Evolutionary conservation across 2,113 vertebrate genomes (phyloP).

Genomic region (Xenus cinereus): DNA sequence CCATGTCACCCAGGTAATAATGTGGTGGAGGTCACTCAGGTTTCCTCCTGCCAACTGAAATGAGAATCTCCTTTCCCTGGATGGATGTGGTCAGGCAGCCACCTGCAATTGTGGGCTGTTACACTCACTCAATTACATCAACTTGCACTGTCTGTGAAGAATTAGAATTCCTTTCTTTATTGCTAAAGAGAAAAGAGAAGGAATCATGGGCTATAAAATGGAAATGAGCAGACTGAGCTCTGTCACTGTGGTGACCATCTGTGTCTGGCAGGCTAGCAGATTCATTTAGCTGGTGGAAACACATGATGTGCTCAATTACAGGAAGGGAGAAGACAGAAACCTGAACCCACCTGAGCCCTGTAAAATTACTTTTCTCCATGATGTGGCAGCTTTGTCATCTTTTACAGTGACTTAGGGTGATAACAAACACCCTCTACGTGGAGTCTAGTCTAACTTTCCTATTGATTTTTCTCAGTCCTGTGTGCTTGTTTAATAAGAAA

Average conservation of each 20-base stretch:
- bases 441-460: slow-evolving; percentile 2
- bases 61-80: neutral
- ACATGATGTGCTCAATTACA: neutral
- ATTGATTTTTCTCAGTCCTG: slow-evolving; percentile 63
- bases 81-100: neutral
- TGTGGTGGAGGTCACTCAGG: neutral
- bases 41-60: neutral
- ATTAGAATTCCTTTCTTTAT: neutral
- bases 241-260: slow-evolving; percentile 11
- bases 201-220: neutral
- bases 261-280: neutral
- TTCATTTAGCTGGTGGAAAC: slow-evolving; percentile 17
- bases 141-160: neutral
- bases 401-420: slow-evolving; percentile 25
- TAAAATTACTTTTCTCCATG: slow-evolving; percentile 52
- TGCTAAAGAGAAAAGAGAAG: neutral
- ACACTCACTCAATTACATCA: neutral
- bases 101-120: neutral
- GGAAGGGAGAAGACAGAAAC: slow-evolving; percentile 4
- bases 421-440: slow-evolving; percentile 11
- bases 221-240: neutral
- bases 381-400: slow-evolving; percentile 65
- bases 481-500: slow-evolving; percentile 75
- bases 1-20: neutral
- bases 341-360: slow-evolving; percentile 12